Percentiles rank a stretch among this genome's conserved stretches.
Conservation (phyloP, 1,140 invertebrate species). For the Zaprionus gabonicus region DNA sequence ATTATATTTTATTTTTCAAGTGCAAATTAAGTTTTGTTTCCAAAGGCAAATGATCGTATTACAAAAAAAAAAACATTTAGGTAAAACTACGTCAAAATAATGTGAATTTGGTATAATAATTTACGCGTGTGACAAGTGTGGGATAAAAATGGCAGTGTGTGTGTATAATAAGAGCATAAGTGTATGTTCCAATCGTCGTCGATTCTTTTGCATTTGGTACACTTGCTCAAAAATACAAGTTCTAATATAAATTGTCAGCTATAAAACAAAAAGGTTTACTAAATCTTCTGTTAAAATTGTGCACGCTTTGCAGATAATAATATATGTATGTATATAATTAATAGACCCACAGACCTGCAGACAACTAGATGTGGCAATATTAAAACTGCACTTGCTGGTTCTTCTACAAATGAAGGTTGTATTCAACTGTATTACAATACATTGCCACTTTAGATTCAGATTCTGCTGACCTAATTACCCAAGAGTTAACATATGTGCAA, state of each 20-base stretch:
- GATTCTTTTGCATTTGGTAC: slow-evolving; percentile 77
- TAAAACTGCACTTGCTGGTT: not conserved
- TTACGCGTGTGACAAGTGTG: slow-evolving; percentile 75
- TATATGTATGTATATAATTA: slow-evolving; percentile 12
- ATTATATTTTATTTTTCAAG: slow-evolving; percentile 46
- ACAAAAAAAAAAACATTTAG: slow-evolving; percentile 16
- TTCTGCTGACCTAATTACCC: not conserved
- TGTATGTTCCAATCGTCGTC: slow-evolving; percentile 49
- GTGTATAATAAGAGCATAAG: slow-evolving; percentile 17
- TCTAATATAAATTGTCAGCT: not conserved
- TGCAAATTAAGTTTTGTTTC: slow-evolving; percentile 40
- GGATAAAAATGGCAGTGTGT: slow-evolving; percentile 34
- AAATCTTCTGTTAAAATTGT: slow-evolving; percentile 29
- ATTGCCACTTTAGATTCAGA: not conserved
- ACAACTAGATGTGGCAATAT: slow-evolving; percentile 1
- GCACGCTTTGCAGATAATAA: slow-evolving; percentile 9
- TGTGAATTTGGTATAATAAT: slow-evolving; percentile 48
- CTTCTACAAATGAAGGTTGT: not conserved
- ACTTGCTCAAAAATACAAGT: slow-evolving; percentile 39
- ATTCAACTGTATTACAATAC: not conserved
- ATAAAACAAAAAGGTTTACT: slow-evolving; percentile 26
- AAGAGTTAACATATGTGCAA: not conserved
- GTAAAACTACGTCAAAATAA: slow-evolving; percentile 33
- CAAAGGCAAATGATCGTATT: slow-evolving; percentile 26
- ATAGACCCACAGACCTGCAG: not conserved